Base-by-base conservation (phyloP, 2,113 vertebrate species). In the Gobius niger region DNA sequence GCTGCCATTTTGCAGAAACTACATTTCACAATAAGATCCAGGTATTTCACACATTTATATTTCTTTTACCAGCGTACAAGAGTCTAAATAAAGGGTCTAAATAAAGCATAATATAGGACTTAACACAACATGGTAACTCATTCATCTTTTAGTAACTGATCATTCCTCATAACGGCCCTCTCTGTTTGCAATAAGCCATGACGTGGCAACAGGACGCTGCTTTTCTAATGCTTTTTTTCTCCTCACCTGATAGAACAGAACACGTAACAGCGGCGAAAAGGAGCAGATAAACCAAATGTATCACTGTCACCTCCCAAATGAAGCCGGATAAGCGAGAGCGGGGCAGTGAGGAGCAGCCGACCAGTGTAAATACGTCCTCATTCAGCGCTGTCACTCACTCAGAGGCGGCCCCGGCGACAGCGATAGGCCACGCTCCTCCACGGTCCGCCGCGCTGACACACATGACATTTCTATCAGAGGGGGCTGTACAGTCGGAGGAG, bases 301-400 rank as follows among this genome's bases (percentile, higher is more conserved):
- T 72, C 49, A 50, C 70, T 78, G 77, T 82, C 73, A 76, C 52
- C 73, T 69, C 59, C 24, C 44, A 64, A 69, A 76, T 75, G 57
- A 76, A 75, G 75, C 67, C 62, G 61, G 62, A 73, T 50, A 62
- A 75, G 64, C 50, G 52, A 40, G 65, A 68, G 63, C 70, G 56
- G 54, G 4, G 5, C 40, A n/a, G 40, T 9, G 15, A 15, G 57
- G 57, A 40, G 54, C 40, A 14, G 56, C 56, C 1, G 24, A 59
- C 56, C 56, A 59, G 24, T 40, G 57, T 60, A 78, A 77, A 86
- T 52, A 67, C 73, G 75, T 62, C 70, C 68, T 63, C 42, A 24
- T 11, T 54, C 46, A 40, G 7, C 18, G 68, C 24, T 63, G 13
- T 53, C 47, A n/a, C n/a, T 24, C n/a, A 49, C 44, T 16, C 4